These are phyloP conservation scores for Schizaphis graminum DNA, from an alignment of 2,888 invertebrate species.

Conservation along the genomic window DNA sequence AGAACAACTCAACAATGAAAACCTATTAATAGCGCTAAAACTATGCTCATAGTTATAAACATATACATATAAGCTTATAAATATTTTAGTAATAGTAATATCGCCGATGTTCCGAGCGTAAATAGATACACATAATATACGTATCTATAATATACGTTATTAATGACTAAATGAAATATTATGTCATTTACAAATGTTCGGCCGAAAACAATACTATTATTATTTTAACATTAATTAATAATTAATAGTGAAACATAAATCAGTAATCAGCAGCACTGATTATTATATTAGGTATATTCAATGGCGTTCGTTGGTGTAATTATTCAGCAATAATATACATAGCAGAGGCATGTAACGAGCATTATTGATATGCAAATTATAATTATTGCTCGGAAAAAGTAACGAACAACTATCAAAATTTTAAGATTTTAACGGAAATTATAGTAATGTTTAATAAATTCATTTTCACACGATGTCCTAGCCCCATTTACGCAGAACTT, in stretches of 20 bases:
- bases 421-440: not conserved
- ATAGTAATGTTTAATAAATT: not conserved
- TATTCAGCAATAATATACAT: not conserved
- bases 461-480: not conserved
- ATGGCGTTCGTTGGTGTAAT: not conserved
- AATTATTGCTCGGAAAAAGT: not conserved
- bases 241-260: constrained; percentile 14
- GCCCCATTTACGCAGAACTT: not conserved
- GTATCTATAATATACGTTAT: not conserved
- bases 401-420: not conserved
- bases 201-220: constrained; percentile 10
- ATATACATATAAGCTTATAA: not conserved
- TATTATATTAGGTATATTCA: constrained; percentile 4
- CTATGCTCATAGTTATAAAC: not conserved
- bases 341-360: not conserved
- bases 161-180: not conserved
- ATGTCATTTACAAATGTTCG: constrained; percentile 9
- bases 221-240: not conserved
- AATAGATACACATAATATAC: not conserved
- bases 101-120: not conserved
- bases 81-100: not conserved
- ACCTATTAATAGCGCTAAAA: not conserved
- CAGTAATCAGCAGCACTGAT: not conserved
- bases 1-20: not conserved
- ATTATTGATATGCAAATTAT: constrained; percentile 21